A percentile compares a stretch with the other conserved stretches of the same genome.
phyloP scores from a whole-genome alignment of 1,140 invertebrate species.

The Drosophila orena region DNA sequence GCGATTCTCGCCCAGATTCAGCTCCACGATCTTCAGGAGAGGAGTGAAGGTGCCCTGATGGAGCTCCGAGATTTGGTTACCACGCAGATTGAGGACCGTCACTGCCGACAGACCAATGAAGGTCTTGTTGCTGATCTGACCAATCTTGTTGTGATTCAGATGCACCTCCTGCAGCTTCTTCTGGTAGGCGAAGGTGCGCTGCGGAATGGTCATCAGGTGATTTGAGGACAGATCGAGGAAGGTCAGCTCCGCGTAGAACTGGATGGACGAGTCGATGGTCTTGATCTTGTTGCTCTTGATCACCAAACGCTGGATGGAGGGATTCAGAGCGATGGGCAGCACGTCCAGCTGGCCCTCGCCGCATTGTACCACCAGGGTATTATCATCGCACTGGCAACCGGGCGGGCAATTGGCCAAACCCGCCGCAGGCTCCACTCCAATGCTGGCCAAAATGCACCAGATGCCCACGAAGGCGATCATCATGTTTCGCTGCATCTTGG shows the following conservation, averaged over 20 bases:
- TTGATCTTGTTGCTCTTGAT: constrained; percentile 94
- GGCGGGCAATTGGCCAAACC: constrained; percentile 89
- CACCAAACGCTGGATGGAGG: constrained; percentile 92
- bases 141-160: constrained; percentile 94
- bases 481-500: constrained; percentile 52
- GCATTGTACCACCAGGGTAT: constrained; percentile 93
- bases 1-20: constrained; percentile 94
- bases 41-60: constrained; percentile 91
- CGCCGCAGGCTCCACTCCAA: constrained; percentile 32
- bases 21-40: constrained; percentile 91
- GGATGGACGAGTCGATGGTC: constrained; percentile 94
- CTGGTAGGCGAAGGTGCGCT: constrained; percentile 91
- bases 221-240: constrained; percentile 94
- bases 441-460: constrained; percentile 41
- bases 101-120: constrained; percentile 92
- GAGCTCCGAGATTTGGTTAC: constrained; percentile 93
- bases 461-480: constrained; percentile 56
- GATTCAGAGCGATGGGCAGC: constrained; percentile 95
- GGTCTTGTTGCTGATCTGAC: constrained; percentile 90
- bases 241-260: constrained; percentile 93
- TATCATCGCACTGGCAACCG: constrained; percentile 94
- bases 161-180: constrained; percentile 93
- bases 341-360: constrained; percentile 94
- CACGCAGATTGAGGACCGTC: constrained; percentile 91
- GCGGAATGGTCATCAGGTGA: constrained; percentile 91